These are phyloP conservation scores for Microplitis demolitor DNA, from an alignment of 1,140 invertebrate genomes.

Conservation along the genomic window DNA sequence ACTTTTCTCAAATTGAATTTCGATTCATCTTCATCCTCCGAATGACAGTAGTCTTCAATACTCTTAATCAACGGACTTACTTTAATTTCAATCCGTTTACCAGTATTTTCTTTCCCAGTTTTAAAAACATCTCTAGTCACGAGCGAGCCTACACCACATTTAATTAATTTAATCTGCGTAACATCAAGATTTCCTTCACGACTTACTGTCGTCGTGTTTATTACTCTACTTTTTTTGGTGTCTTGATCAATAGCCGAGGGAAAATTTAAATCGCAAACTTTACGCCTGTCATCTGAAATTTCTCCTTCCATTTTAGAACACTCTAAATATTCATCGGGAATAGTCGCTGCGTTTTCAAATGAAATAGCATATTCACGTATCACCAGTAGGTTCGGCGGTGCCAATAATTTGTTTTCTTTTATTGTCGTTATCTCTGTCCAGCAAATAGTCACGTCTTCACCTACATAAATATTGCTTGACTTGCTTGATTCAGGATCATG, in stretches of 20 bases:
- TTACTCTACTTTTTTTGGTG: slow-evolving; percentile 31
- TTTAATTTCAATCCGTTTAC: slow-evolving; percentile 39
- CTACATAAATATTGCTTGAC: slow-evolving; percentile 30
- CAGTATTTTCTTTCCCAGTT: slow-evolving; percentile 25
- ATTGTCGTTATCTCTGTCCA: slow-evolving; percentile 42
- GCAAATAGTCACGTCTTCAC: slow-evolving; percentile 38
- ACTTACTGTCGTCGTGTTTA: slow-evolving; percentile 31
- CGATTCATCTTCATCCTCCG: neutral
- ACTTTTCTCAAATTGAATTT: neutral
- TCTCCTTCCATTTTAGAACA: slow-evolving; percentile 32
- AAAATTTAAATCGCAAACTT: slow-evolving; percentile 21
- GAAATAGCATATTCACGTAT: slow-evolving; percentile 41
- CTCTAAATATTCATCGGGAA: slow-evolving; percentile 37
- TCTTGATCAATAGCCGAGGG: slow-evolving; percentile 36
- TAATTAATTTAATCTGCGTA: slow-evolving; percentile 32
- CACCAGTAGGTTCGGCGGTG: slow-evolving; percentile 32
- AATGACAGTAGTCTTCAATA: neutral
- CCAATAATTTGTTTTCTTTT: slow-evolving; percentile 33
- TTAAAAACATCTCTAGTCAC: slow-evolving; percentile 35
- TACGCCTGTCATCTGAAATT: slow-evolving; percentile 18
- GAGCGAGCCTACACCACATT: slow-evolving; percentile 36
- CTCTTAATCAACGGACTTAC: slow-evolving; percentile 31
- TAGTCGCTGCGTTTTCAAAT: slow-evolving; percentile 40
- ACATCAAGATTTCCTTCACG: slow-evolving; percentile 15
- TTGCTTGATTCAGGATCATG: slow-evolving; percentile 21